Evolutionary conservation across 1,140 invertebrate species (phyloP), one percentile per base, ranked within the genome.

Genomic region (Pollicipes pollicipes): DNA sequence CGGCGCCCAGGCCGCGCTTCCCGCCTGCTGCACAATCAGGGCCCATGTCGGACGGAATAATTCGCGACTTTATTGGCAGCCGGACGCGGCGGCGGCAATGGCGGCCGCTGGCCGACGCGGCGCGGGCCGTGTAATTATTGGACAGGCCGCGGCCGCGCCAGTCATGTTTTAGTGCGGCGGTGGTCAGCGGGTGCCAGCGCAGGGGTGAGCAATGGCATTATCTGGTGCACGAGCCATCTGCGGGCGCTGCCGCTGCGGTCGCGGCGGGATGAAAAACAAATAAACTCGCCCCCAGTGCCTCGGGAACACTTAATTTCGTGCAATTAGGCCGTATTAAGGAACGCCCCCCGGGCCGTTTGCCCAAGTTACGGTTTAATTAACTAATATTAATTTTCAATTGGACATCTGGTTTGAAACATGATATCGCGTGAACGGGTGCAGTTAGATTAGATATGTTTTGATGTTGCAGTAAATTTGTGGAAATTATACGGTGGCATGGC

Each of bases 371-470:
- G 45, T 58, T 58, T 58, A 58, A 58, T 58, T 58, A 58, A 58
- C 13, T 58, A 58, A 58, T 58, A 58, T 58, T 58, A 58, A 58
- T 58, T 58, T 58, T 58, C 45, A 58, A 58, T 58, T 58, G 45
- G 17, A 21, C 45, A 58, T 58, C 45, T 58, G 45, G 45, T 58
- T 58, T 58, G 45, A 58, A 58, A 58, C 45, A 58, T 58, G 45
- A 58, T 58, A 58, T 21, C 24, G 45, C 45, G 45, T 58, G 45
- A 58, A 58, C 45, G 13, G 45, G 13, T 24, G 45, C 45, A 10
- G 45, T 58, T 58, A 58, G 10, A 21, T 58, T 58, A 58, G 45
- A 58, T 21, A 24, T 6, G 6, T 58, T 58, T 58, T 58, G 45
- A 58, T 58, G 45, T 58, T 21, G 45, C 45, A 58, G 45, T 58